phyloP scores from a whole-genome alignment of 2,797 vertebrate species.

The Propithecus perrieri region DNA sequence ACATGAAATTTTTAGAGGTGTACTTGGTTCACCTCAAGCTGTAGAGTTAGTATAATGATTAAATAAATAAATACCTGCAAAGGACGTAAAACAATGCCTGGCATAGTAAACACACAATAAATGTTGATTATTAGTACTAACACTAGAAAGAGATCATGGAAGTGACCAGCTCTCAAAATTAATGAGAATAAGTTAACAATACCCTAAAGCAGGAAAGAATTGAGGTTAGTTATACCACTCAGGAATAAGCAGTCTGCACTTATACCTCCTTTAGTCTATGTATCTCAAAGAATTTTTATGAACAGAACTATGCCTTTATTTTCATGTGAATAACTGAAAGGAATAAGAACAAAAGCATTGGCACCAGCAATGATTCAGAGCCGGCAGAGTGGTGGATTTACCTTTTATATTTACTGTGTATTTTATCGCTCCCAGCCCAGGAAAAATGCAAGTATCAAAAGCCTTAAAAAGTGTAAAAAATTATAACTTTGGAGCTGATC shows the following conservation, averaged over 20 bases:
- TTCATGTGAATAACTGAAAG: not conserved
- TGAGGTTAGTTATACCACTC: not conserved
- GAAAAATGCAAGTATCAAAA: not conserved
- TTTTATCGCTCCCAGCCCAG: not conserved
- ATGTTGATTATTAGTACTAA: not conserved
- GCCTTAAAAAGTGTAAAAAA: not conserved
- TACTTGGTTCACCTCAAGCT: not conserved
- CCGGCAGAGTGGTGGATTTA: not conserved
- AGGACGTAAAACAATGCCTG: not conserved
- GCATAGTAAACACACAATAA: not conserved
- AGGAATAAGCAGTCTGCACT: not conserved
- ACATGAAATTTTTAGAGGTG: not conserved
- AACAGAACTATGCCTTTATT: not conserved
- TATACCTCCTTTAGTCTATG: not conserved
- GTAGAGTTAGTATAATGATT: not conserved
- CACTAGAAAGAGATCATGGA: not conserved
- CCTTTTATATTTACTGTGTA: not conserved
- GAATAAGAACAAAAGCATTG: not conserved
- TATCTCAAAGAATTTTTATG: not conserved
- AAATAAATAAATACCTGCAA: not conserved
- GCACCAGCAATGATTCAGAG: not conserved
- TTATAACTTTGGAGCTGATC: not conserved
- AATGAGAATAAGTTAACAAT: not conserved
- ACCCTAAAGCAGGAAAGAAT: not conserved
- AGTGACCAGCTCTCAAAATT: not conserved